Base-by-base conservation (phyloP, 2,888 invertebrate species). In the Drosophila mayaguana region DNA sequence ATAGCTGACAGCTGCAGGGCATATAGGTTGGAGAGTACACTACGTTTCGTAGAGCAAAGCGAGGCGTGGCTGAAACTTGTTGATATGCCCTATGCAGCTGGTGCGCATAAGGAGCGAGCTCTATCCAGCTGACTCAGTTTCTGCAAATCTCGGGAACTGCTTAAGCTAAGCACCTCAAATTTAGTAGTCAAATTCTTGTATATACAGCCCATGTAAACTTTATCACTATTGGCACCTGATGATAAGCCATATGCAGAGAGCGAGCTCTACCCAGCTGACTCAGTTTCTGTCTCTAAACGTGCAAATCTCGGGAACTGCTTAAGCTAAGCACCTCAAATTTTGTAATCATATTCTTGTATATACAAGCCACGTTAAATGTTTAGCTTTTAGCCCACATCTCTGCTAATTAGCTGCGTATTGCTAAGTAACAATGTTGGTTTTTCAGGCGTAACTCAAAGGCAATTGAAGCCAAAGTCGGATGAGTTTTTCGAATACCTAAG, bases 321-420 rank as follows among this genome's bases (percentile, higher is more conserved):
- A 4, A n/a, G 25, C 16, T 3, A 28, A 5, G 0, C 7, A 3
- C 4, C 4, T 25, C n/a, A n/a, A 28, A 25, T 46, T 46, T 25
- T 0, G 8, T 14, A 46, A 25, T 25, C 16, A 2, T 14, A 46
- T 8, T 3, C 22, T 16, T 8, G 8, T 1, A 16, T 46, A 25
- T 14, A 5, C 0, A 2, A 14, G 2, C 5, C 6, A 8, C 14
- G 6, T 5, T n/a, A n/a, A n/a, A n/a, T n/a, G n/a, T n/a, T n/a
- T n/a, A n/a, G n/a, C n/a, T n/a, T n/a, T n/a, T n/a, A n/a, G n/a
- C n/a, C n/a, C n/a, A 43, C 20, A 45, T 22, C 12, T 45, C 5
- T 14, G 1, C 6, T 7, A 11, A 14, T 43, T 43, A 6, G 20
- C 8, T 2, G 12, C 6, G 14, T 43, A 20, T 43, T 5, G 0